A percentile compares a stretch with the other conserved stretches of the same genome.
phyloP scores from a whole-genome alignment of 1,140 invertebrate species.

The Formica exsecta region DNA sequence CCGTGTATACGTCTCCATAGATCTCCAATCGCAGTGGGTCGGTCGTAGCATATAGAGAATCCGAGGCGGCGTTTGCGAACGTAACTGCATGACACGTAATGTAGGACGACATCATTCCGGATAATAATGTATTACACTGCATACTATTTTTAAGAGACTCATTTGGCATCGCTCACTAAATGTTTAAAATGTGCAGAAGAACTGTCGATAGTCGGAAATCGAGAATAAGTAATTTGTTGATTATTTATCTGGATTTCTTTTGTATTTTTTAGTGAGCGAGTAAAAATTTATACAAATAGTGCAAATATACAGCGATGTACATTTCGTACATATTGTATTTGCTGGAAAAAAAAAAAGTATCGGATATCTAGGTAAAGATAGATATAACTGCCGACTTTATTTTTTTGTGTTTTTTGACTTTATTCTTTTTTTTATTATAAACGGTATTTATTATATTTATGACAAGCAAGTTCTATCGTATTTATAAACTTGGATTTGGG shows the following conservation, averaged over 20 bases:
- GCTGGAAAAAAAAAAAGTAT: background rate
- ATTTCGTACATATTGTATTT: background rate
- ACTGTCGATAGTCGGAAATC: background rate
- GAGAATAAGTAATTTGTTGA: background rate
- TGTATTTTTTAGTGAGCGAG: background rate
- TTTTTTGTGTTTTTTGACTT: background rate
- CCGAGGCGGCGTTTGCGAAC: background rate
- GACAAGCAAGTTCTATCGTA: background rate
- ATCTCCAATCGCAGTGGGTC: constrained; percentile 42
- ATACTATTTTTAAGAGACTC: background rate
- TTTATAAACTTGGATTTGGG: background rate
- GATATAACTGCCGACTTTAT: background rate
- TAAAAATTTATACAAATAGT: background rate
- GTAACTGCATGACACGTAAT: background rate
- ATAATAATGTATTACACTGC: constrained; percentile 1
- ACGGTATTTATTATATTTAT: background rate
- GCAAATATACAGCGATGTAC: background rate
- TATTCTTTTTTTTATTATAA: background rate
- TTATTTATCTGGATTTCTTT: background rate
- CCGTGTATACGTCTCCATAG: constrained; percentile 67
- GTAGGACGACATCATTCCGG: background rate
- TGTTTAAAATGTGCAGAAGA: background rate
- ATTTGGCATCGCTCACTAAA: background rate
- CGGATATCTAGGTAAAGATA: background rate
- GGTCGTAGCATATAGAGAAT: background rate